These are phyloP conservation scores for Aspidiotus rigidus DNA, from an alignment of 2,888 invertebrate genomes.

Conservation along the genomic window DNA sequence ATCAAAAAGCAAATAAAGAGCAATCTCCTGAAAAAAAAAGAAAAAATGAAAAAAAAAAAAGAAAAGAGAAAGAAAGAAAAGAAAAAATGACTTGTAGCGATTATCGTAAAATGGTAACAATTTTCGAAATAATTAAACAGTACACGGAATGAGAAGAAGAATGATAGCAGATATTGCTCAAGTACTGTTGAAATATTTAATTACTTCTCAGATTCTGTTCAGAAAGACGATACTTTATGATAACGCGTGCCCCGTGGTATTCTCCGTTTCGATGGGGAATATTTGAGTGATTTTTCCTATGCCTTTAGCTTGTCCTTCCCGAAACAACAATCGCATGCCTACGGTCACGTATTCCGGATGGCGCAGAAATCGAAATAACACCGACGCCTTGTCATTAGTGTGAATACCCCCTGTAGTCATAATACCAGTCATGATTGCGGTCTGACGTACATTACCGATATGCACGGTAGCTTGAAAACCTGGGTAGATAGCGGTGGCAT, in stretches of 20 bases:
- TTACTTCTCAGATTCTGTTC: too few relatives aligned
- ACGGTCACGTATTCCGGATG: constrained; percentile 80
- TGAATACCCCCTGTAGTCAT: constrained; percentile 57
- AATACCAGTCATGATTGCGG: constrained; percentile 76
- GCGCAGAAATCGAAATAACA: constrained; percentile 76
- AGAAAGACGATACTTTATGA: too few relatives aligned
- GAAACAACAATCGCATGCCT: constrained; percentile 68
- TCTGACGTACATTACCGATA: constrained; percentile 90
- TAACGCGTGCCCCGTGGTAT: neutral
- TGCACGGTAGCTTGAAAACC: constrained; percentile 90
- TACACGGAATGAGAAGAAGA: too few relatives aligned
- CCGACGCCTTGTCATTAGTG: constrained; percentile 77
- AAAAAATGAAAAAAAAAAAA: too few relatives aligned
- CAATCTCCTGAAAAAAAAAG: too few relatives aligned
- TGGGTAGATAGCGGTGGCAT: constrained; percentile 69
- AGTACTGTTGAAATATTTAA: too few relatives aligned
- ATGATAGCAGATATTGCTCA: too few relatives aligned
- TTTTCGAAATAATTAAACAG: too few relatives aligned
- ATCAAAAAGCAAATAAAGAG: too few relatives aligned
- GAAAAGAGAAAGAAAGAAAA: too few relatives aligned
- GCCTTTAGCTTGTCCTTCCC: constrained; percentile 76
- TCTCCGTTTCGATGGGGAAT: constrained; percentile 47
- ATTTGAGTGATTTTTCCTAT: constrained; percentile 73
- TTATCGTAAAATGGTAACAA: too few relatives aligned
- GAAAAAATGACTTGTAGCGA: too few relatives aligned